Evolutionary conservation across 2,797 vertebrate species (phyloP), one percentile per base, ranked within the genome.

Genomic region (Calcarius lapponicus): DNA sequence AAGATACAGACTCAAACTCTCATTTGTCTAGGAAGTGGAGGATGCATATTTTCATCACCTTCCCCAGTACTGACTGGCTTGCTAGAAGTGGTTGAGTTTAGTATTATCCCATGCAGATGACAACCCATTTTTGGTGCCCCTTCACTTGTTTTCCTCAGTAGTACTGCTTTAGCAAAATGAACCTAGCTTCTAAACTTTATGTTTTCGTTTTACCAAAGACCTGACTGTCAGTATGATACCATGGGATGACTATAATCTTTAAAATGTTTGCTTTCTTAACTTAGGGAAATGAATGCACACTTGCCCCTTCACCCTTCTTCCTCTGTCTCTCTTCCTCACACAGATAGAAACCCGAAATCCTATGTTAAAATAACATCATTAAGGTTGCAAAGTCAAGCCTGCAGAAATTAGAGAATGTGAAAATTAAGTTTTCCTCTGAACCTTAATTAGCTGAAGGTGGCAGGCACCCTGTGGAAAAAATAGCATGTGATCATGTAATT

Each of bases 401-500:
- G 53, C 28, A 90, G 87, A 95, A 96, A 96, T 93, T 89, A 94
- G 31, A 92, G 85, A 91, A 94, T 47, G 75, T 85, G 84, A 94
- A 96, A 96, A 96, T 96, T 96, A 95, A 95, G 95, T 94, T 95
- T 96, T 95, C 87, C 40, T 74, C 36, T 94, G 91, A 95, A 95
- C 85, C 69, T 94, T 96, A 96, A 96, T 94, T 95, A 96, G 91
- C 94, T 91, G 94, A 95, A 95, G 94, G 93, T 93, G 85, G 90
- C 89, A 96, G 89, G 90, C 79, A 93, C 72, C 95, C 96, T 78
- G 87, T 91, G 82, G 94, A 90, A 91, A 65, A 96, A 91, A 86
- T 92, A 93, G 67, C 84, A 95, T 91, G 94, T 96, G 95, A 96
- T 94, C 87, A 64, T 90, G 85, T 95, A 96, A 96, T 96, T 96